Conservation (phyloP, 1,140 invertebrate species). For the Drosophila gunungcola region DNA sequence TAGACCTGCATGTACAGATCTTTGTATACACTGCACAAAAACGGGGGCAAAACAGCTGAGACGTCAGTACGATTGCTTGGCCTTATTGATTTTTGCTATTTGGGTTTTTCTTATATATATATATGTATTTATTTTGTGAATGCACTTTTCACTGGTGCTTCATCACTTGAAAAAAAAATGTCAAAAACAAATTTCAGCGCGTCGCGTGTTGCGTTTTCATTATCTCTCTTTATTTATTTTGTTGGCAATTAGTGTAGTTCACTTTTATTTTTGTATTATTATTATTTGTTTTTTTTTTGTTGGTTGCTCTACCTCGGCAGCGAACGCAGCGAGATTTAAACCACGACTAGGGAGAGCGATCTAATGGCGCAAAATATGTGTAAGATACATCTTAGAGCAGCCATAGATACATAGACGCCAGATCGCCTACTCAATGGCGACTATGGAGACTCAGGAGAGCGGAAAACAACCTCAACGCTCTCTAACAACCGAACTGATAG, state of each 20-base stretch:
- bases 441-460: slow-evolving; percentile 11
- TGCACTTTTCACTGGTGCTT: slow-evolving; percentile 21
- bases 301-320: slow-evolving; percentile 21
- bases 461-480: slow-evolving; percentile 25
- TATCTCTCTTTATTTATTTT: slow-evolving; percentile 1
- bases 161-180: slow-evolving; percentile 32
- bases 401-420: slow-evolving; percentile 28
- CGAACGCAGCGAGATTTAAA: slow-evolving; percentile 25
- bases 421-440: slow-evolving; percentile 47
- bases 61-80: slow-evolving; percentile 1
- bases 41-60: slow-evolving; percentile 15
- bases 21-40: slow-evolving; percentile 34
- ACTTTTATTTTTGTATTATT: slow-evolving; percentile 6
- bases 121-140: slow-evolving; percentile 4
- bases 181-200: slow-evolving; percentile 9
- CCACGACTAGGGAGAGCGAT: slow-evolving; percentile 19
- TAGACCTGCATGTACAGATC: slow-evolving; percentile 29
- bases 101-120: neutral
- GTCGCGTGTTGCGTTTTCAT: slow-evolving; percentile 22
- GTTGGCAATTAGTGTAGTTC: slow-evolving; percentile 5
- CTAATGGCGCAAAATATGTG: slow-evolving; percentile 33
- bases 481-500: slow-evolving; percentile 48
- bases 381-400: slow-evolving; percentile 38
- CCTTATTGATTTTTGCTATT: slow-evolving; percentile 13
- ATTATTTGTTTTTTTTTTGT: neutral